Conservation (phyloP, 92 coral and sea anemone genomes). For the Bergia puertoricense region DNA sequence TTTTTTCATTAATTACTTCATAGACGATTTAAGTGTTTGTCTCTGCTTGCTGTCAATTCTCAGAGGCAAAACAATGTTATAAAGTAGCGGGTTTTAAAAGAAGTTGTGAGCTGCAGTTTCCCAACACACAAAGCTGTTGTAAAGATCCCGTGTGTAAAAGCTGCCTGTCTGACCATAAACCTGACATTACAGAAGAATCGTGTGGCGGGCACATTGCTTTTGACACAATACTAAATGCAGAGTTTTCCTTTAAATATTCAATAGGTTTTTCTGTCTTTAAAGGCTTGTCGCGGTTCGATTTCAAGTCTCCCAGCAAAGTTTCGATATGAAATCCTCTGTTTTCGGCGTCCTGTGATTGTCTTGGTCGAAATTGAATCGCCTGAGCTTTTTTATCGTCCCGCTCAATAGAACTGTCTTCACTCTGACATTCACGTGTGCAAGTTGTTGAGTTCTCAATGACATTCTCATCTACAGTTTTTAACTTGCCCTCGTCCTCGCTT, state of each 20-base stretch:
- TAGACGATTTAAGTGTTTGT: neutral
- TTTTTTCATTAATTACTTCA: neutral
- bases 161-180: neutral
- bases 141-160: neutral
- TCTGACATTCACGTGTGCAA: neutral
- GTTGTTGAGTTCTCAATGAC: neutral
- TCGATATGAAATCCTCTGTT: constrained; percentile 38
- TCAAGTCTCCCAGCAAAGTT: constrained; percentile 30
- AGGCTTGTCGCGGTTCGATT: constrained; percentile 12
- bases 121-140: neutral
- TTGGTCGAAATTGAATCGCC: neutral
- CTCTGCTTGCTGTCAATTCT: neutral
- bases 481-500: neutral
- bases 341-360: neutral
- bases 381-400: neutral
- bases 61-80: neutral
- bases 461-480: neutral
- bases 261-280: neutral
- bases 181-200: neutral
- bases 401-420: neutral
- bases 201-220: neutral
- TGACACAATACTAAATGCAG: constrained; percentile 36
- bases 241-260: constrained; percentile 8
- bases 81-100: neutral
- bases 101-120: constrained; percentile 11